phyloP scores from a whole-genome alignment of 2,797 vertebrate species.

The Neoniphon sammara region DNA sequence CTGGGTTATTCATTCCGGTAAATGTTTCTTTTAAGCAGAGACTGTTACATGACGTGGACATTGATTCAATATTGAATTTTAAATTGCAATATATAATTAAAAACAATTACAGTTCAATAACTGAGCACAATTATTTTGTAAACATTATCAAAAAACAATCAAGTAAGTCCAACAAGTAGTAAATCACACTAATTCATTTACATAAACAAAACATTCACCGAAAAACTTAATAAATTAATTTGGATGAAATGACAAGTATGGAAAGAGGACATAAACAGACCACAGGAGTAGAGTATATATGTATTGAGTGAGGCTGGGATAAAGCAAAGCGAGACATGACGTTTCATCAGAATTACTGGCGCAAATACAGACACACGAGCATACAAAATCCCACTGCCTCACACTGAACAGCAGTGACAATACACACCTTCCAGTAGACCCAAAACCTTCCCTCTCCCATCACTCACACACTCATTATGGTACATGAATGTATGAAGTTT shows the following conservation, averaged over 20 bases:
- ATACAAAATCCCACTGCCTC: conserved; percentile 29
- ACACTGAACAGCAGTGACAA: conserved; percentile 17
- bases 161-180: conserved; percentile 49
- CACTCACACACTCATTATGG: not conserved
- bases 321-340: conserved; percentile 46
- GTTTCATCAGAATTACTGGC: conserved; percentile 43
- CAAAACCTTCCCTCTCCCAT: conserved; percentile 4
- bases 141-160: conserved; percentile 62
- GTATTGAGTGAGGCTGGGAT: conserved; percentile 15
- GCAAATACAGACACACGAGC: conserved; percentile 28
- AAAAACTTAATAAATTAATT: conserved; percentile 71
- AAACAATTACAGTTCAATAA: conserved; percentile 37
- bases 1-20: conserved; percentile 25
- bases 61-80: conserved; percentile 33
- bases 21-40: conserved; percentile 39
- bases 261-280: conserved; percentile 22
- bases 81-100: conserved; percentile 49
- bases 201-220: conserved; percentile 49
- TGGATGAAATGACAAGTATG: conserved; percentile 40
- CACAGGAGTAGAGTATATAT: conserved; percentile 29
- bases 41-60: conserved; percentile 54
- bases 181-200: conserved; percentile 53
- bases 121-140: conserved; percentile 40
- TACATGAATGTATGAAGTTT: conserved; percentile 14
- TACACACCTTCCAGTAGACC: conserved; percentile 24